phyloP scores from a whole-genome alignment of 2,797 vertebrate genomes.

The Tangara arthus region DNA sequence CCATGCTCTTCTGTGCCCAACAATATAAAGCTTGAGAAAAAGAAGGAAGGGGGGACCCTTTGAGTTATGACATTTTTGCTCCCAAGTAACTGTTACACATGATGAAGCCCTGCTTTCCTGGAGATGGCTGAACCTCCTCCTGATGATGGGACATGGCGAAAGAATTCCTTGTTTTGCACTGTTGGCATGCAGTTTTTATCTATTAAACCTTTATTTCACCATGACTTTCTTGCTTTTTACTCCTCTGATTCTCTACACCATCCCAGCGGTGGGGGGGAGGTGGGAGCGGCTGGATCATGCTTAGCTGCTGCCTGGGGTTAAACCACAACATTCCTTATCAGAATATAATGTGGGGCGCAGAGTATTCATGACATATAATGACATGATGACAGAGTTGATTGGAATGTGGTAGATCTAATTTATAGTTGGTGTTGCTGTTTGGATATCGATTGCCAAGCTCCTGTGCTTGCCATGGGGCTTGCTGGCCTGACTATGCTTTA shows the following conservation, averaged over 20 bases:
- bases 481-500: background rate
- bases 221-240: background rate
- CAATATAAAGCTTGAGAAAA: accelerated
- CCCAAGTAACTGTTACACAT: accelerated
- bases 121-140: background rate
- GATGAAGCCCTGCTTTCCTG: background rate
- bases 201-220: background rate
- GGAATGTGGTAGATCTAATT: background rate
- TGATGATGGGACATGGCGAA: background rate
- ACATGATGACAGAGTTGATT: background rate
- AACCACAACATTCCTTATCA: background rate
- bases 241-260: background rate
- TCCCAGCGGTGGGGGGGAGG: accelerated
- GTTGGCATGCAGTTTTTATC: background rate
- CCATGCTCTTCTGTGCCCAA: accelerated
- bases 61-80: background rate
- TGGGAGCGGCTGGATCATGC: accelerated
- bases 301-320: background rate
- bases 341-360: background rate
- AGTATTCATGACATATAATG: background rate
- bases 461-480: background rate
- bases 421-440: background rate
- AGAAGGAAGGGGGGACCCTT: background rate
- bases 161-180: background rate
- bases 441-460: background rate